Percentiles rank a stretch among this genome's conserved stretches.
These are phyloP conservation scores for Ellobius talpinus DNA, from an alignment of 2,113 vertebrate genomes.

Conservation along the genomic window DNA sequence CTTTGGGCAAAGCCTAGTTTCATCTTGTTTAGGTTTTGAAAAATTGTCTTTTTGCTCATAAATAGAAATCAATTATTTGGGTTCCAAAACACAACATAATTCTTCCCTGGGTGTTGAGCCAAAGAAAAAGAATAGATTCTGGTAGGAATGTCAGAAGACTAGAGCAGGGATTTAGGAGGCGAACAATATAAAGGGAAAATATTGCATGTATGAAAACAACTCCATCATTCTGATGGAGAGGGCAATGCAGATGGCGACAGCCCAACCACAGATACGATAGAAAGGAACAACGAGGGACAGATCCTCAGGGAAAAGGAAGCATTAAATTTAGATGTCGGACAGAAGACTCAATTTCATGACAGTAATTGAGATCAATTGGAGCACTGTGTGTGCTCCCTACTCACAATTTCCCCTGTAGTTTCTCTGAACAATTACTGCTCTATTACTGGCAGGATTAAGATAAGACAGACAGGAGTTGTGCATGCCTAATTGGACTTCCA, in stretches of 20 bases:
- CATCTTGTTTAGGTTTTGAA: conserved; percentile 82
- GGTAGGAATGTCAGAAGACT: conserved; percentile 57
- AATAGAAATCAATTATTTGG: conserved; percentile 73
- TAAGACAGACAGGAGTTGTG: conserved; percentile 75
- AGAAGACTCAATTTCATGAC: conserved; percentile 84
- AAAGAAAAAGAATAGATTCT: conserved; percentile 62
- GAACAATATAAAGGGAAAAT: conserved; percentile 25
- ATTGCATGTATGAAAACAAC: conserved; percentile 65
- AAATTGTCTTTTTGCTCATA: conserved; percentile 70
- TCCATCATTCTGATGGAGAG: conserved; percentile 72
- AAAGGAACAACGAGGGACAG: conserved; percentile 71
- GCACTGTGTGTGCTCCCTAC: conserved; percentile 71
- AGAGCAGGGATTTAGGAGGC: background rate
- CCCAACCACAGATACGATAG: conserved; percentile 62
- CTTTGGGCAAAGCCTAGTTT: conserved; percentile 74
- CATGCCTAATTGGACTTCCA: conserved; percentile 72
- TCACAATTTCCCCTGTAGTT: conserved; percentile 75
- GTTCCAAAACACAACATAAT: conserved; percentile 61
- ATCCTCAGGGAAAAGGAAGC: conserved; percentile 75
- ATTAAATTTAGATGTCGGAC: conserved; percentile 84
- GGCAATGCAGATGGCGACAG: conserved; percentile 53
- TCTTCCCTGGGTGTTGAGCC: conserved; percentile 42
- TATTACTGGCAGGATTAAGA: conserved; percentile 81
- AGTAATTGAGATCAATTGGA: conserved; percentile 86
- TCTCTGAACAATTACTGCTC: conserved; percentile 83